These are phyloP conservation scores for Alectoris magna DNA, from an alignment of 2,797 vertebrate genomes.

Conservation along the genomic window DNA sequence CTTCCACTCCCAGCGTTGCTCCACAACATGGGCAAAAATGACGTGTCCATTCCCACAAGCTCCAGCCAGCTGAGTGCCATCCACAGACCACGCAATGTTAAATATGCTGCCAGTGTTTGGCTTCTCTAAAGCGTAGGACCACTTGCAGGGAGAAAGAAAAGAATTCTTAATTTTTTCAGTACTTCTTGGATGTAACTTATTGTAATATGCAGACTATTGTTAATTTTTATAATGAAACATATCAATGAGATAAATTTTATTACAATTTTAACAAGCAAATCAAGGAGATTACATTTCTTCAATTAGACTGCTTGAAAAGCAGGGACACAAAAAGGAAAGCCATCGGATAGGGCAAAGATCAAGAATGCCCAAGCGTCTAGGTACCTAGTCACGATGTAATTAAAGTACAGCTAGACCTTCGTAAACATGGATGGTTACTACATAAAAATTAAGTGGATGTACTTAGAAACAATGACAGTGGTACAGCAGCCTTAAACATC, in stretches of 20 bases:
- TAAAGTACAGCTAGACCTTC: not conserved
- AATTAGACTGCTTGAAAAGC: not conserved
- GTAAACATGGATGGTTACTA: not conserved
- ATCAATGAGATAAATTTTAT: not conserved
- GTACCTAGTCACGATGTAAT: not conserved
- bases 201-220: not conserved
- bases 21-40: slow-evolving; percentile 95
- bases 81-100: slow-evolving; percentile 92
- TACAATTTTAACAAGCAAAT: not conserved
- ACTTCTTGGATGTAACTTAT: accelerated
- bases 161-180: not conserved
- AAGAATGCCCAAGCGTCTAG: not conserved
- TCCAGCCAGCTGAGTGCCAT: slow-evolving; percentile 94
- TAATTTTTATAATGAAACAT: not conserved
- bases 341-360: accelerated
- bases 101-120: slow-evolving; percentile 94
- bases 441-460: not conserved
- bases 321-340: not conserved
- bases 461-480: not conserved
- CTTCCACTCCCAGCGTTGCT: slow-evolving; percentile 96
- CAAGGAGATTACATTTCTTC: not conserved
- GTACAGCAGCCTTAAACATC: not conserved
- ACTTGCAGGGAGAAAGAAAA: slow-evolving; percentile 77
- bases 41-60: slow-evolving; percentile 96
- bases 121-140: slow-evolving; percentile 97